Conservation (phyloP, 2,113 vertebrate species). For the Pyxicephalus adspersus region DNA sequence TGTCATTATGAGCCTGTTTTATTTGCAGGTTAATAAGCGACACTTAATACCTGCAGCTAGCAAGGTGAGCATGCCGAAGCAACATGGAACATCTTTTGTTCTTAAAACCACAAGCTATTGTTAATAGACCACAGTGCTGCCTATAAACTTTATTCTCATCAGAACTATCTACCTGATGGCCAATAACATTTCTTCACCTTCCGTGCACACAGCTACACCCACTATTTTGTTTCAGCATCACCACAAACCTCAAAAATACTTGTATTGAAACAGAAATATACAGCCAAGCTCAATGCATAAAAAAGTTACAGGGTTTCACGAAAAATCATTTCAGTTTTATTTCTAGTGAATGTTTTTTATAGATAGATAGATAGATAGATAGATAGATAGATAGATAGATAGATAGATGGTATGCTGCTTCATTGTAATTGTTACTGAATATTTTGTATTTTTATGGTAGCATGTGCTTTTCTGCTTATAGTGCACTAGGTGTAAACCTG, state of each 20-base stretch:
- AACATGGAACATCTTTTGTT: slow-evolving; percentile 30
- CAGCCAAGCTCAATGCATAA: slow-evolving; percentile 27
- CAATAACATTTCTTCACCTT: slow-evolving; percentile 53
- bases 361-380: background rate
- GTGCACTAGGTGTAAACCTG: too few species aligned
- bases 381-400: background rate
- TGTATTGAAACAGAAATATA: slow-evolving; percentile 32
- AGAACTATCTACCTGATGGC: slow-evolving; percentile 62
- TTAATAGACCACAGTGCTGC: slow-evolving; percentile 63
- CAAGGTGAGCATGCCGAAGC: slow-evolving; percentile 11
- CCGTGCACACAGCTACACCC: slow-evolving; percentile 55
- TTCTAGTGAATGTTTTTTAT: too few species aligned
- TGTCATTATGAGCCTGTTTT: background rate
- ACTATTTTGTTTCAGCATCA: slow-evolving; percentile 47
- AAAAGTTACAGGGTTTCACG: background rate
- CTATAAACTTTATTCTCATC: slow-evolving; percentile 65
- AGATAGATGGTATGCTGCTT: too few species aligned
- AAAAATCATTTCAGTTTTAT: background rate
- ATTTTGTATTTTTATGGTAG: too few species aligned
- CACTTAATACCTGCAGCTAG: slow-evolving; percentile 11
- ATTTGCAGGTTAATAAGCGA: background rate
- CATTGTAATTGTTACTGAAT: too few species aligned
- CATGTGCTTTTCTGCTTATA: too few species aligned
- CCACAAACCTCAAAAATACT: slow-evolving; percentile 51
- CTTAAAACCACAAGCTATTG: slow-evolving; percentile 58